A percentile compares a stretch with the other conserved stretches of the same genome.
Conservation (phyloP, 1,140 invertebrate genomes). For the Parapsyche elsis region DNA sequence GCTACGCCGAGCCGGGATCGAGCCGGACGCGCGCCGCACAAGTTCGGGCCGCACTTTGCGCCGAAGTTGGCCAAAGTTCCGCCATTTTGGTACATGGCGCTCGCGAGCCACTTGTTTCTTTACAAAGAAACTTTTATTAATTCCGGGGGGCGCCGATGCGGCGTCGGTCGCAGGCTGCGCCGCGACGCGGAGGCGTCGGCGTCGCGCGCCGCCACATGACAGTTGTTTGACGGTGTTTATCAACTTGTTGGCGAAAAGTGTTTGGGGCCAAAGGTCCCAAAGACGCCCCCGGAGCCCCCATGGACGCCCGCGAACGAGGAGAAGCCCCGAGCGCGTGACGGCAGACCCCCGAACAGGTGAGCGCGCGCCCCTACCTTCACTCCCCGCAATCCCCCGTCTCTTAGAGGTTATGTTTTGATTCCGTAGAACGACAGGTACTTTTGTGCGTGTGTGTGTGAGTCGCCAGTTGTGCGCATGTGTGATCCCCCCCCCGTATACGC, state of each 20-base stretch:
- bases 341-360: constrained; percentile 57
- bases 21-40: constrained; percentile 63
- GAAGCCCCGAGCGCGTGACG: constrained; percentile 39
- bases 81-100: constrained; percentile 69
- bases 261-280: not conserved
- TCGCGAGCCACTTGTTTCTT: constrained; percentile 70
- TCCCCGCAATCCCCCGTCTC: not conserved
- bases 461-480: constrained; percentile 15
- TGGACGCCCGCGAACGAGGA: constrained; percentile 58
- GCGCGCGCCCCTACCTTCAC: not conserved
- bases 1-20: constrained; percentile 57
- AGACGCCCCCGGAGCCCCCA: constrained; percentile 43
- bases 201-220: constrained; percentile 54
- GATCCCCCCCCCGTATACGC: not conserved
- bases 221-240: constrained; percentile 66
- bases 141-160: constrained; percentile 69
- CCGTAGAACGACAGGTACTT: not conserved
- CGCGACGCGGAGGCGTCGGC: constrained; percentile 17
- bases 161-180: constrained; percentile 67
- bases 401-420: constrained; percentile 14
- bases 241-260: constrained; percentile 47
- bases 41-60: constrained; percentile 67
- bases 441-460: not conserved
- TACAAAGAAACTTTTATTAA: constrained; percentile 71
- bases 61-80: constrained; percentile 70